Base-by-base conservation (phyloP, 2,113 vertebrate genomes). In the Podilymbus podiceps region DNA sequence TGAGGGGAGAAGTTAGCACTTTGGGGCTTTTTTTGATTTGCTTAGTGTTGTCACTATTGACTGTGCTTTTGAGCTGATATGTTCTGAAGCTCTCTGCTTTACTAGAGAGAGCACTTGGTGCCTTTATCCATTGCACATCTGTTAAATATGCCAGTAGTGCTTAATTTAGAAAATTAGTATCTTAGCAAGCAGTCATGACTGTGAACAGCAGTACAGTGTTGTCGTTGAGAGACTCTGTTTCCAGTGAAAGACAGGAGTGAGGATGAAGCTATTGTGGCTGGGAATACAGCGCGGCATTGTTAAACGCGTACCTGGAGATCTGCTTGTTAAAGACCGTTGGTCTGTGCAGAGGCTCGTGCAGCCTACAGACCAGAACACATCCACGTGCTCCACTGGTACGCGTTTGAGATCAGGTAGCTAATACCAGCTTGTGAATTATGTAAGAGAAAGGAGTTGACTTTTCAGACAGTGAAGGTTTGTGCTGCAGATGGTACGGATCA, bases 391-490 rank as follows among this genome's bases (percentile, higher is more conserved):
- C 52, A 2, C 6, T 3, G 63, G 22, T 27, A 12, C 15, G 1
- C 5, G 47, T n/a, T 1, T 1, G 53, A 62, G 75, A 85, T 83
- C 67, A 31, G 82, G 85, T 85, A 80, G 49, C 93, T 83, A 9
- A 50, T 22, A 38, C 44, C 46, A 30, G 53, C 42, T 14, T 44
- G 42, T 93, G 83, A 97, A 92, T 95, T 91, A 95, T 74, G 84
- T 67, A 90, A 56, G 94, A 85, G 76, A 62, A 74, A 22, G 64
- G 80, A 93, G 49, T 8, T 62, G 66, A 21, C 38, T 87, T 33
- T 22, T 76, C 53, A 22, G 53, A 2, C 22, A 21, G 62, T 6
- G 30, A 5, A 13, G 1, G 9, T 46, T 73, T 74, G 55, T 59
- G 40, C 77, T 78, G 62, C 0, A 0, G 64, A 16, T 28, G 11